Percentiles rank a stretch among this genome's conserved stretches.
Conservation (phyloP, 2,888 invertebrate genomes). For the Resseliella maxima region DNA sequence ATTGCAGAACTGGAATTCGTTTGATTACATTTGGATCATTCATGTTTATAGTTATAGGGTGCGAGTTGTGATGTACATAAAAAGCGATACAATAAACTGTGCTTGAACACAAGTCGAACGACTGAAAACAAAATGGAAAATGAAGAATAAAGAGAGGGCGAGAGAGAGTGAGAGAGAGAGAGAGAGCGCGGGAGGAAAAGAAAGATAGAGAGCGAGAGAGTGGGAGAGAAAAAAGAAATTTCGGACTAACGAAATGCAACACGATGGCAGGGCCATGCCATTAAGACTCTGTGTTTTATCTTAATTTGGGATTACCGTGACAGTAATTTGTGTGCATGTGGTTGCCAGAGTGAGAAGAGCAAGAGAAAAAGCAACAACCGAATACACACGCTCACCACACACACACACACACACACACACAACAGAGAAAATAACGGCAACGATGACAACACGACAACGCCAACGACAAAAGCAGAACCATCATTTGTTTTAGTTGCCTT, state of each 20-base stretch:
- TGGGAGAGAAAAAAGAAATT: not conserved
- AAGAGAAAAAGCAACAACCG: too few species aligned
- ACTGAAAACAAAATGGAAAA: too few species aligned
- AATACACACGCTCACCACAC: too few species aligned
- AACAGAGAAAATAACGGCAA: not conserved
- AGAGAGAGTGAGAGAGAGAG: not conserved
- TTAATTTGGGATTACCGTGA: slow-evolving; percentile 51
- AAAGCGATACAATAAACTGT: too few species aligned
- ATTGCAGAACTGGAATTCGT: slow-evolving; percentile 46
- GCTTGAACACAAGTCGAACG: too few species aligned
- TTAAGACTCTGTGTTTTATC: slow-evolving; percentile 44
- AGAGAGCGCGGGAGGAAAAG: not conserved
- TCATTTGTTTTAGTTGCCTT: not conserved
- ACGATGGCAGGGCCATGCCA: not conserved
- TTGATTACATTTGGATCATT: slow-evolving; percentile 47
- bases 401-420: too few species aligned
- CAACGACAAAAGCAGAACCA: not conserved
- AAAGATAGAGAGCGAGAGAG: not conserved
- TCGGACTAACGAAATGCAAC: not conserved
- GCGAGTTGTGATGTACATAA: not conserved
- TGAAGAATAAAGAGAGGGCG: not conserved
- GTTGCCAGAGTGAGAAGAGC: not conserved
- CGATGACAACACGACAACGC: not conserved
- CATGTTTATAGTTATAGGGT: slow-evolving; percentile 7
- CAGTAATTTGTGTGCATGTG: slow-evolving; percentile 47